Conservation (phyloP, 2,797 vertebrate species). For the Coilia nasus region DNA sequence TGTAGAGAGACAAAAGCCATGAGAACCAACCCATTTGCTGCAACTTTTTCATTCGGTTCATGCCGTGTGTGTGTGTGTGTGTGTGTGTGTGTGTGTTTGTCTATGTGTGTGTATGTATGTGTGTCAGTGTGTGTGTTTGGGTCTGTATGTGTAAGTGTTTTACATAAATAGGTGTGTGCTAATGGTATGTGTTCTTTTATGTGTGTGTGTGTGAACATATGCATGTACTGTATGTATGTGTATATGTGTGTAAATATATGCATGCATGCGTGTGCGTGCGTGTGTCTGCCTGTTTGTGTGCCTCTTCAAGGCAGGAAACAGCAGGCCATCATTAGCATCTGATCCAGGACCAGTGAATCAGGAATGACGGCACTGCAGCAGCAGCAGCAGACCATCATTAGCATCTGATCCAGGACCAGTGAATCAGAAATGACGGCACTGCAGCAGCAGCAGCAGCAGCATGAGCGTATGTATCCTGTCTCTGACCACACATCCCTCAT, state of each 20-base stretch:
- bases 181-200: neutral
- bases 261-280: too few species aligned
- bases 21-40: too few species aligned
- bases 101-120: too few species aligned
- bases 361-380: neutral
- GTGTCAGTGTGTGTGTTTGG: too few species aligned
- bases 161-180: too few species aligned
- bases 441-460: neutral
- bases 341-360: neutral
- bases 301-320: neutral
- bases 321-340: conserved; percentile 15
- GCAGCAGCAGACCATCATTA: neutral
- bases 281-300: neutral
- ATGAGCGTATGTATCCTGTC: neutral
- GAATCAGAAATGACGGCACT: neutral
- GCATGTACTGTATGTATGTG: too few species aligned
- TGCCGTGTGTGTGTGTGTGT: too few species aligned
- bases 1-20: too few species aligned
- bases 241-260: neutral
- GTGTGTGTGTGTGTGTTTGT: too few species aligned
- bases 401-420: neutral
- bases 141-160: too few species aligned
- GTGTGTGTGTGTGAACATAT: neutral
- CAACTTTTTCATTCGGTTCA: too few species aligned
- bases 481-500: conserved; percentile 5